Base-by-base conservation (phyloP, 2,113 vertebrate genomes). In the Cercopithecus mona region DNA sequence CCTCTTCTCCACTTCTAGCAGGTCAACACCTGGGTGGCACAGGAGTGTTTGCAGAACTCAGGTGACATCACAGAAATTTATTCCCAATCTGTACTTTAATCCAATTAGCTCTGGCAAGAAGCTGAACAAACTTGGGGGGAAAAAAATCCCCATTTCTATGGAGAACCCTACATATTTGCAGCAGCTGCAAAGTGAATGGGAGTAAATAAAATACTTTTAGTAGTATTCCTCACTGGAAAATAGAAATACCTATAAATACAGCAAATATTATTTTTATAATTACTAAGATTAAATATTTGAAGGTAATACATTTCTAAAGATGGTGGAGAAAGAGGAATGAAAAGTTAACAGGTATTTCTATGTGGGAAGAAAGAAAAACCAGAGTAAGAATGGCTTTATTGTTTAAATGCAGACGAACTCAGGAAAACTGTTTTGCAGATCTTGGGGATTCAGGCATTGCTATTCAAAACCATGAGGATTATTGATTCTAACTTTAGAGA, bases 221-320 rank as follows among this genome's bases (percentile, higher is more conserved):
- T 82, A 85, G 11, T 68, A 95, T 50, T 87, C 23, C 17, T 96
- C 38, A 80, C 0, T 85, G 48, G 52, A 94, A 89, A 93, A 82
- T 30, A 93, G 73, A 95, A 86, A 87, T 92, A 87, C 8, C 72
- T 92, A 45, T 86, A 81, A 87, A 89, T 92, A 94, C 92, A 89
- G 27, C 35, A 93, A 88, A 45, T 73, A 72, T 30, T 93, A 88
- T 57, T 83, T 61, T 72, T 95, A 11, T 90, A 90, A 35, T 92
- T 45, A 93, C 35, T 89, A 75, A 96, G 4, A 66, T 80, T 75
- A 96, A 90, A 75, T 80, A 88, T 14, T 88, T 85, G 32, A 82
- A 35, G 25, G 18, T 81, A 87, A 87, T 0, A 55, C 90, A 61
- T 75, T 88, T 94, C 55, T 84, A 84, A 94, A 90, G 52, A 59